Conservation (phyloP, 2,888 invertebrate genomes). For the Tipula lateralis region DNA sequence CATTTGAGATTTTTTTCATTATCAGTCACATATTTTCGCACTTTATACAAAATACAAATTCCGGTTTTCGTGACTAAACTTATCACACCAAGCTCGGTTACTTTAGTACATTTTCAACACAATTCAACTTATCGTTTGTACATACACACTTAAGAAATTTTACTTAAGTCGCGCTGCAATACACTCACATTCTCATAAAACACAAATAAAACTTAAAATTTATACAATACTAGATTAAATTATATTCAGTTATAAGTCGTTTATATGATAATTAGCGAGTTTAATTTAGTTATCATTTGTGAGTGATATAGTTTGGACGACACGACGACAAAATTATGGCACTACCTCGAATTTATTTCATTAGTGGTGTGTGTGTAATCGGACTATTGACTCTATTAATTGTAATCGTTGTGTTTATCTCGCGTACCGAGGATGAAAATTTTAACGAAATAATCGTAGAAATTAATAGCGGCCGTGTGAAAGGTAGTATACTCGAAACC, state of each 20-base stretch:
- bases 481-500: conserved; percentile 47
- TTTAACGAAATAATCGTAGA: conserved; percentile 37
- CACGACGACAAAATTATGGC: background rate
- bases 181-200: background rate
- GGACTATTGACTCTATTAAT: background rate
- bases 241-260: background rate
- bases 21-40: background rate
- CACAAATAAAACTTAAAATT: background rate
- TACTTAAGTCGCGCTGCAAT: background rate
- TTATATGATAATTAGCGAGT: background rate
- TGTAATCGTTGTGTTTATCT: background rate
- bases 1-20: background rate
- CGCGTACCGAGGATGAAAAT: conserved; percentile 33
- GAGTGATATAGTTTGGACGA: background rate
- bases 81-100: background rate
- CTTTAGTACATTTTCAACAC: background rate
- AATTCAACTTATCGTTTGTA: background rate
- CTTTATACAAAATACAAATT: background rate
- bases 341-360: background rate
- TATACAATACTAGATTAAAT: background rate
- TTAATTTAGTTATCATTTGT: background rate
- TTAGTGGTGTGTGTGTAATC: background rate
- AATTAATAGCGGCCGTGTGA: conserved; percentile 42
- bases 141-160: background rate
- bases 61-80: background rate